Conservation (phyloP, 2,888 invertebrate species). For the Drosophila conformis region DNA sequence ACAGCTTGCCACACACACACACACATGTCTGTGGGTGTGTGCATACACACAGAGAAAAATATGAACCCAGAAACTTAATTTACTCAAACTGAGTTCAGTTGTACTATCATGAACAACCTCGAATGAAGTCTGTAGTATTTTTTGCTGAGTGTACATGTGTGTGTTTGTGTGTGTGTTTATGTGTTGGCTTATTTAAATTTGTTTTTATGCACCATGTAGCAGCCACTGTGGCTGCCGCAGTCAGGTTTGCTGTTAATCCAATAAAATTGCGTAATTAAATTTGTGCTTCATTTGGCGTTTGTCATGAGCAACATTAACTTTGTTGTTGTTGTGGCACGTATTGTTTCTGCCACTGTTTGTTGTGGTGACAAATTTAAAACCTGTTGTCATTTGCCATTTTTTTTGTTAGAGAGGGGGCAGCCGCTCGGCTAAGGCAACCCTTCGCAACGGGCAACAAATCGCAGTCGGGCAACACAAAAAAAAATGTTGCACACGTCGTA, state of each 20-base stretch:
- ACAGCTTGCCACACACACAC: conserved; percentile 29
- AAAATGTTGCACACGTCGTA: conserved; percentile 80
- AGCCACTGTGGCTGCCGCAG: conserved; percentile 18
- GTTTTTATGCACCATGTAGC: conserved; percentile 46
- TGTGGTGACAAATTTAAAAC: conserved; percentile 80
- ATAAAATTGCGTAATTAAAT: conserved; percentile 85
- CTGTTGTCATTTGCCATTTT: conserved; percentile 55
- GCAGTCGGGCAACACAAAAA: not conserved
- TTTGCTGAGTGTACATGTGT: not conserved
- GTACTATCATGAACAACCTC: not conserved
- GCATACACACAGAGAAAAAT: not conserved
- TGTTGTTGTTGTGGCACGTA: conserved; percentile 23
- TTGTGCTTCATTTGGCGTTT: conserved; percentile 85
- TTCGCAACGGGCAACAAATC: conserved; percentile 28
- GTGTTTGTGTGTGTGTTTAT: conserved; percentile 30
- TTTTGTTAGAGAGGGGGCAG: not conserved
- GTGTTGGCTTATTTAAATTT: conserved; percentile 77
- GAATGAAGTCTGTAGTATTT: not conserved
- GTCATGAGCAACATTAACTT: conserved; percentile 58
- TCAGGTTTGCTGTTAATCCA: conserved; percentile 83
- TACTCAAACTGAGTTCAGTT: not conserved
- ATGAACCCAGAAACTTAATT: not conserved
- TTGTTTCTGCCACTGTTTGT: conserved; percentile 60
- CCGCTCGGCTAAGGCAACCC: conserved; percentile 45
- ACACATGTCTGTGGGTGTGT: not conserved